Percentiles rank a stretch among this genome's conserved stretches.
Conservation (phyloP, 2,113 vertebrate genomes). For the Erythrocercus mccallii region DNA sequence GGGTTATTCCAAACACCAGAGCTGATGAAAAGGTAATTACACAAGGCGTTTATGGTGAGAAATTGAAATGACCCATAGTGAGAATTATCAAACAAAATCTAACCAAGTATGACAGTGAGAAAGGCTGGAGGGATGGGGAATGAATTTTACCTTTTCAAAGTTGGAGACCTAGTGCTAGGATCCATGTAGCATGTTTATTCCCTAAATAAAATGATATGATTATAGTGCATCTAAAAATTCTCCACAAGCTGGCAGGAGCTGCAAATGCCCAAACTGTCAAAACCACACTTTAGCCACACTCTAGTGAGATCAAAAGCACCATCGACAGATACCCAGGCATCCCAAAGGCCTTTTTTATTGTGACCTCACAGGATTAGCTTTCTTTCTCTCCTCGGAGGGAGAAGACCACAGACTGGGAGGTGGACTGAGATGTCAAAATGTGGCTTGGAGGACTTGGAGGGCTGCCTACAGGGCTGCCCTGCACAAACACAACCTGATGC, state of each 20-base stretch:
- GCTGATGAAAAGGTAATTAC: neutral
- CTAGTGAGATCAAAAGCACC: neutral
- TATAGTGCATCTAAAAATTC: neutral
- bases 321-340: neutral
- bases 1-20: neutral
- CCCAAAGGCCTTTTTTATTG: neutral
- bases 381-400: neutral
- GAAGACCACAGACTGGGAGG: neutral
- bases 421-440: neutral
- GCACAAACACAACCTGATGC: neutral
- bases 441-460: neutral
- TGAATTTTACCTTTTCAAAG: neutral
- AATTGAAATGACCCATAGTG: conserved; percentile 5
- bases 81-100: conserved; percentile 28
- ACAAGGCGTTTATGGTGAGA: neutral
- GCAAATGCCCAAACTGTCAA: neutral
- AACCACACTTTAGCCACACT: neutral
- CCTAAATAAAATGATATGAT: neutral
- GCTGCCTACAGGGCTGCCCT: neutral
- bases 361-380: neutral
- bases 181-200: neutral
- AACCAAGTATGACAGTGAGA: neutral
- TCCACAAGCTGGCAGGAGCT: neutral
- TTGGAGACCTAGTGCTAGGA: neutral
- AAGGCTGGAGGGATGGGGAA: neutral